Evolutionary conservation across 2,113 vertebrate genomes (phyloP), one percentile per base, ranked within the genome.

Genomic region (Cardinalis cardinalis): DNA sequence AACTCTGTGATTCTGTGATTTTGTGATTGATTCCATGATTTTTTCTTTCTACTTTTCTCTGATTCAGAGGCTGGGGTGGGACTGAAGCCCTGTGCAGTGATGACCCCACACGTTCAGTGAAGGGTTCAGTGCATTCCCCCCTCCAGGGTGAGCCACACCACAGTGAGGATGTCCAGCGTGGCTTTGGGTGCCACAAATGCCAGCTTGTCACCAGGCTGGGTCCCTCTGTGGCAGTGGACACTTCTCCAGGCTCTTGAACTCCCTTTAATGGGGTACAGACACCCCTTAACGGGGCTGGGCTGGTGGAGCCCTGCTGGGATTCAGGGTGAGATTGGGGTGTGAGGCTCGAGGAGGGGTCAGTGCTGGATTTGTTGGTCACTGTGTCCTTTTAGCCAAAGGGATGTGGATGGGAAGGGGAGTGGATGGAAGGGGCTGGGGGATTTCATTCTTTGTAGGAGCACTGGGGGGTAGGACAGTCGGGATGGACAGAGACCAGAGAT

Each of bases 51-150:
- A 0, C 36, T 43, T 44, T 18, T 38, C 38, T 32, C 26, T 46
- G 23, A 15, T 55, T 31, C 6, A 1, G 34, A 53, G 34, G 51
- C 49, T 0, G 0, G 66, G 53, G 15, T 41, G 43, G 34, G 60
- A 4, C 46, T 17, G 51, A 6, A 59, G 58, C n/a, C 3, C 46
- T 3, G 19, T 6, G 25, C 53, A 61, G 48, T 0, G 1, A 21
- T 2, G n/a, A 26, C 32, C 18, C 24, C 38, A 21, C 8, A 4
- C 0, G 1, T 34, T 44, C 20, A 20, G 3, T 2, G 46, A 40
- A 41, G 52, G 38, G 25, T 8, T 77, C 9, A 1, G 8, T 1
- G 16, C 1, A 6, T 36, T 55, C 78, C 31, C n/a, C 24, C 11
- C 26, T 21, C 56, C 74, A 79, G 41, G 10, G 7, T 21, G 58